These are phyloP conservation scores for Salvelinus alpinus DNA, from an alignment of 2,113 vertebrate genomes.

Conservation along the genomic window DNA sequence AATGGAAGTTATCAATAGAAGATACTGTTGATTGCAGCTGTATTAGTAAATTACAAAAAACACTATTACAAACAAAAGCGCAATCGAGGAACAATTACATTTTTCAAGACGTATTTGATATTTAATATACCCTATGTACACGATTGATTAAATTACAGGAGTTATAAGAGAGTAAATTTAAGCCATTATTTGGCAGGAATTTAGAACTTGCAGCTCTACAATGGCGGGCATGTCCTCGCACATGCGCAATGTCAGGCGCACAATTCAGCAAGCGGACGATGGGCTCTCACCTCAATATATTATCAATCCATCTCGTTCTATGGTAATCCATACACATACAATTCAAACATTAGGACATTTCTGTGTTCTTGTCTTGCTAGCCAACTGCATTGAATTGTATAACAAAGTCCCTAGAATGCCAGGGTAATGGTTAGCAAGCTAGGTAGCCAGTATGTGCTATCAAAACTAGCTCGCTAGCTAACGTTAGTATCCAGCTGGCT, in stretches of 20 bases:
- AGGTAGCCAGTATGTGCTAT: neutral
- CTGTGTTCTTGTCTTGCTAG: neutral
- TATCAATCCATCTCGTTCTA: constrained; percentile 1
- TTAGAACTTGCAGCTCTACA: neutral
- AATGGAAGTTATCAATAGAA: no score
- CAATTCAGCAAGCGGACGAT: constrained; percentile 35
- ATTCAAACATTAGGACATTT: neutral
- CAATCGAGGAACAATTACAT: no score
- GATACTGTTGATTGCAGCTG: no score
- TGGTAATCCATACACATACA: neutral
- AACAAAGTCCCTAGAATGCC: neutral
- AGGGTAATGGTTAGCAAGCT: constrained; percentile 1
- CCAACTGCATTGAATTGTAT: neutral
- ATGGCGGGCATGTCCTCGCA: neutral
- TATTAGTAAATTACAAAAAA: no score
- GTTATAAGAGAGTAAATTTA: neutral
- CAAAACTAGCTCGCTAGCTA: neutral
- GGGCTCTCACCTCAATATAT: neutral
- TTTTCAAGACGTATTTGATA: no score
- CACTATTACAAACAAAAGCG: no score
- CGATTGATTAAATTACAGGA: neutral
- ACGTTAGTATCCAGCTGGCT: neutral
- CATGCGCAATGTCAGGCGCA: constrained; percentile 39
- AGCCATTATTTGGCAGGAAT: constrained; percentile 58
- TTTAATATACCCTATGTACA: no score